phyloP scores from a whole-genome alignment of 2,888 invertebrate genomes.

The Caenorhabditis sp. region DNA sequence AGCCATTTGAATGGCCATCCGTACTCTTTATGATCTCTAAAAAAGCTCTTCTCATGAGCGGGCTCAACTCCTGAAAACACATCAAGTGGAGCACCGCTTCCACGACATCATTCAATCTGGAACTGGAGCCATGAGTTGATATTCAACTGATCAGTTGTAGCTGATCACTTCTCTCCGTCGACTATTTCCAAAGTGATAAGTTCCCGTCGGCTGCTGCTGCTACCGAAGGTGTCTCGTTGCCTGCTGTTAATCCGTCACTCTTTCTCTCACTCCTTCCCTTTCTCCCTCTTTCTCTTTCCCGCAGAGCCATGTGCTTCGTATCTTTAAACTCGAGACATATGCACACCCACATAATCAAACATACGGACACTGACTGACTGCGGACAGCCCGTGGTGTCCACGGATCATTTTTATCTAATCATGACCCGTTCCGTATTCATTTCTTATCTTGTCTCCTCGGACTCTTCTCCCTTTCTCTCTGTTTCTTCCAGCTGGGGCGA shows the following conservation, averaged over 20 bases:
- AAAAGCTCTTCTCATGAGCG: too few relatives aligned
- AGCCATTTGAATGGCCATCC: too few relatives aligned
- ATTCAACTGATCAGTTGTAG: too few relatives aligned
- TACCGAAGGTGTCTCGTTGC: constrained; percentile 9
- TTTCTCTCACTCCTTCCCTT: too few relatives aligned
- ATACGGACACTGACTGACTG: constrained; percentile 5
- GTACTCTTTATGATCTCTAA: too few relatives aligned
- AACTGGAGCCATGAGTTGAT: too few relatives aligned
- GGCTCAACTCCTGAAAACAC: too few relatives aligned
- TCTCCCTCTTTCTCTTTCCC: neutral
- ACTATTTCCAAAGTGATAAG: too few relatives aligned
- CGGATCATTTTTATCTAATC: constrained; percentile 11
- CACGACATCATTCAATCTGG: too few relatives aligned
- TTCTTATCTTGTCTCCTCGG: neutral
- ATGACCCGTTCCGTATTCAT: neutral
- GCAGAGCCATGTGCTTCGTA: constrained; percentile 46
- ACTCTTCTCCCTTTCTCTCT: constrained; percentile 7
- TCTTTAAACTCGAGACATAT: constrained; percentile 59
- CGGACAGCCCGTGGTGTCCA: neutral
- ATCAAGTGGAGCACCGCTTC: too few relatives aligned
- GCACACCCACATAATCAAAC: constrained; percentile 62
- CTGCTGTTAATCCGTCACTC: constrained; percentile 8
- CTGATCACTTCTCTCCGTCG: too few relatives aligned
- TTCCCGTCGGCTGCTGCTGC: neutral
- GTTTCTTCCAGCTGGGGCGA: neutral